Base-by-base conservation (phyloP, 2,888 invertebrate species). In the Nycteola revayana region DNA sequence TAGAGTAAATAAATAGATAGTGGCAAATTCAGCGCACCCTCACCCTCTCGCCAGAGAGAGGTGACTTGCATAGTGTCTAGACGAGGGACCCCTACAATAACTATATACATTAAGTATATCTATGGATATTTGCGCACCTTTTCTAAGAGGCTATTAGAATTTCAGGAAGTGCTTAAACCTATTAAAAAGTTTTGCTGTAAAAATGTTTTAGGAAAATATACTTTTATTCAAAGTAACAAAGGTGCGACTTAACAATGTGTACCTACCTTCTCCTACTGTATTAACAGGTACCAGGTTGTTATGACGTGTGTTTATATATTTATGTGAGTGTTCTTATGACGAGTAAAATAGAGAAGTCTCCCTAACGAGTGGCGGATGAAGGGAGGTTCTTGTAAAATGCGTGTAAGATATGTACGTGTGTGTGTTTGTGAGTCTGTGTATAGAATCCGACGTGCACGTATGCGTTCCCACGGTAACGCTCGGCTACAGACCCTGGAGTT, bases 51-150 rank as follows among this genome's bases (percentile, higher is more conserved):
- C 38, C 50, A 49, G 69, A 74, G 73, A 75, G 69, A 74, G 73
- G 75, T 76, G 81, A 81, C 81, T 82, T 75, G 84, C 80, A 69
- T 75, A 78, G 77, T 70, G 87, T 88, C 87, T 88, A 88, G 87
- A 87, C 86, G 80, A 80, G 83, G 83, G 76, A 78, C 69, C 76
- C 76, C 63, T 60, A 58, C 61, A 60, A 67, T 65, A 66, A 60
- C 60, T 54, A 60, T 59, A 49, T 21, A 21, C 7, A 21, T 21
- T n/a, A 18, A 48, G 58, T 51, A 56, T 53, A 41, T 44, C 59
- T 66, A 62, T 56, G 49, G 56, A 54, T 60, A 62, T 62, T 61
- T 59, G 53, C 47, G 38, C 53, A 53, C 46, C 50, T 58, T 39
- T 23, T 40, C 43, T 44, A 37, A 39, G 32, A 43, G 39, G 30